A percentile compares a stretch with the other conserved stretches of the same genome.
Evolutionary conservation across 2,888 invertebrate genomes (phyloP).

Genomic region (Limnephilus marmoratus): DNA sequence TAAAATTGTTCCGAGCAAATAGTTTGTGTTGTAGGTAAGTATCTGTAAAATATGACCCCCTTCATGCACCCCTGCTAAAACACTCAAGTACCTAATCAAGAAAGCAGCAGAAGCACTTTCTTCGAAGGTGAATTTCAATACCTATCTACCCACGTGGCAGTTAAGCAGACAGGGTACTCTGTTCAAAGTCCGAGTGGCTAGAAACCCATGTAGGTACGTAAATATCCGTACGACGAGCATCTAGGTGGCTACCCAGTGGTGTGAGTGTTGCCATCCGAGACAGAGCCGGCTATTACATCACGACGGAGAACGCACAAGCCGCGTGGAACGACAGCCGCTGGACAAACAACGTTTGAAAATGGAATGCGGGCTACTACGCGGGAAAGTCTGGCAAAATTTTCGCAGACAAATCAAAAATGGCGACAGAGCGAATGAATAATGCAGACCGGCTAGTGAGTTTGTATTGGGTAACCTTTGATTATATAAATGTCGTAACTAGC

Average conservation of each 20-base stretch:
- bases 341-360: constrained; percentile 33
- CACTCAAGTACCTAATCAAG: neutral
- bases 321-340: constrained; percentile 5
- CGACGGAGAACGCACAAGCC: neutral
- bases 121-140: neutral
- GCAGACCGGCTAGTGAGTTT: neutral
- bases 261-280: constrained; percentile 37
- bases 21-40: neutral
- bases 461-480: too few species aligned
- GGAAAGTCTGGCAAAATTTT: neutral
- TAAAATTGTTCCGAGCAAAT: neutral
- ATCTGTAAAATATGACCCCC: neutral
- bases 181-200: neutral
- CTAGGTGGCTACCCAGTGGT: neutral
- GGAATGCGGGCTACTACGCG: neutral
- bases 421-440: neutral
- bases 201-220: neutral
- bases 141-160: neutral
- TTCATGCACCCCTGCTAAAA: neutral
- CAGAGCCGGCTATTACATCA: neutral
- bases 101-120: neutral
- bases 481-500: too few species aligned
- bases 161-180: neutral
- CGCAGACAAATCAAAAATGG: neutral
- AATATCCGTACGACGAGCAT: neutral